phyloP scores from a whole-genome alignment of 2,113 vertebrate genomes.

The Tapirus terrestris region DNA sequence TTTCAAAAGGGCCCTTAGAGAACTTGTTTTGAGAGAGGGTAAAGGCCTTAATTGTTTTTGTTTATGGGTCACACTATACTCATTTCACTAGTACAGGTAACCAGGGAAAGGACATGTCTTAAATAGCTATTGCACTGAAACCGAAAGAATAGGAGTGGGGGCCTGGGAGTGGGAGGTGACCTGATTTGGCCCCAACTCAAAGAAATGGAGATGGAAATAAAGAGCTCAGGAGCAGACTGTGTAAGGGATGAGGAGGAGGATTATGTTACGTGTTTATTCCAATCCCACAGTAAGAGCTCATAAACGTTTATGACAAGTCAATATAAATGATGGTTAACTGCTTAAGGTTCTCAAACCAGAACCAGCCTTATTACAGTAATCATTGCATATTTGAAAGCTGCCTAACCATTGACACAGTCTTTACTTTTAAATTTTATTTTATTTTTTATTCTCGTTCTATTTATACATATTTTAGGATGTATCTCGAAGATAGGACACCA shows the following conservation, averaged over 20 bases:
- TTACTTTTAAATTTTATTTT: background rate
- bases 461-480: background rate
- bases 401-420: background rate
- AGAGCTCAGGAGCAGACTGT: background rate
- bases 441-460: background rate
- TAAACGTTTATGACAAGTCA: background rate
- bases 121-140: background rate
- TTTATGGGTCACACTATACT: background rate
- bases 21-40: background rate
- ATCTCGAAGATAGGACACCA: background rate
- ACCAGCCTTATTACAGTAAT: background rate
- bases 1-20: background rate
- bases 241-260: fast-evolving
- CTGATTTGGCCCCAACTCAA: background rate
- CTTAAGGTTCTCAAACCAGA: background rate
- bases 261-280: background rate
- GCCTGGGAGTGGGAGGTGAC: background rate
- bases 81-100: background rate
- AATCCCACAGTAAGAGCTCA: background rate
- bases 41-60: background rate
- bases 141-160: background rate
- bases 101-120: background rate
- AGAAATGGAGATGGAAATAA: background rate
- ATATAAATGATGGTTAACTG: background rate
- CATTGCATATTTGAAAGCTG: background rate